phyloP scores from a whole-genome alignment of 2,797 vertebrate genomes.

The Malurus splendens region DNA sequence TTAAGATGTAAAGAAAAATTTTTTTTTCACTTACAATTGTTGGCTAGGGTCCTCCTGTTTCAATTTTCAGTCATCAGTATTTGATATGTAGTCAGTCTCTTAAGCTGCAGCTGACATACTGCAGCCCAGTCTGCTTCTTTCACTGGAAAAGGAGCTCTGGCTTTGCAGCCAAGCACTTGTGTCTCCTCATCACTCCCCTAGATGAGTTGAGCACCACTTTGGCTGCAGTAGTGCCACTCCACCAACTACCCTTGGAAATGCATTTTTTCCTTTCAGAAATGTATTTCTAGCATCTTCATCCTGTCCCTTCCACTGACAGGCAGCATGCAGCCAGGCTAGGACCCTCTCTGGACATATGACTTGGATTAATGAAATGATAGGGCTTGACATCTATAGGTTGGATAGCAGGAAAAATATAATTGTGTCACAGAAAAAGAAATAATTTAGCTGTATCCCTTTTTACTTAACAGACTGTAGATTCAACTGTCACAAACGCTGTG shows the following conservation, averaged over 20 bases:
- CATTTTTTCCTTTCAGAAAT: background rate
- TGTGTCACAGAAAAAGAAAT: background rate
- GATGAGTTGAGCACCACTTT: background rate
- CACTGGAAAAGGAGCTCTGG: background rate
- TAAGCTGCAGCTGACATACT: background rate
- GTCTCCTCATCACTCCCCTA: background rate
- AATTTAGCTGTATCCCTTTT: background rate
- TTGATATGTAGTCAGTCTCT: background rate
- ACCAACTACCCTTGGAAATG: background rate
- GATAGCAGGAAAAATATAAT: background rate
- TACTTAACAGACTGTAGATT: constrained; percentile 87
- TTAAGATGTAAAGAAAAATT: background rate
- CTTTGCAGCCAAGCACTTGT: background rate
- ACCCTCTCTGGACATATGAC: accelerated
- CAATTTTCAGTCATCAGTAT: background rate
- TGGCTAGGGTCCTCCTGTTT: background rate
- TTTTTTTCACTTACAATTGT: background rate
- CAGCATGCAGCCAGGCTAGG: background rate
- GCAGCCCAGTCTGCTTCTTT: background rate
- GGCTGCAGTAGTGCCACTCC: background rate
- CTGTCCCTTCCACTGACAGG: background rate
- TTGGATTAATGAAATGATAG: background rate
- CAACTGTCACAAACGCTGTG: constrained; percentile 97
- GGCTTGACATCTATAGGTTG: background rate
- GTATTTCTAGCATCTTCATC: background rate